Base-by-base conservation (phyloP, 2,888 invertebrate genomes). In the Cryptus viduatorius region DNA sequence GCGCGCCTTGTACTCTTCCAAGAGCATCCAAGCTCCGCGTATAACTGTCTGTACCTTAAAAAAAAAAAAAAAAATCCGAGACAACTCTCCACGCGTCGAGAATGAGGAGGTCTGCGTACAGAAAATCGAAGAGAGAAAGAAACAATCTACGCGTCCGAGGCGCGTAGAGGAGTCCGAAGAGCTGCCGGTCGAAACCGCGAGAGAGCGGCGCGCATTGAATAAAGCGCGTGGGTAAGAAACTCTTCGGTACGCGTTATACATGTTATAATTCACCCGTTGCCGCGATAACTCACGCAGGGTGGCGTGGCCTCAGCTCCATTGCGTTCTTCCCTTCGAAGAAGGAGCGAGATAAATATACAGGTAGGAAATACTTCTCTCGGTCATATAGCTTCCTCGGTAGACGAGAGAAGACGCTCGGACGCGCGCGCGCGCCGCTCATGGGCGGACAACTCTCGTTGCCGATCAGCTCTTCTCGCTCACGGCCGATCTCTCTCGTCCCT, bases 181-280 rank as follows among this genome's bases (percentile, higher is more conserved):
- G 53, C 64, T 42, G 80, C 14, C 53, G 75, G 59, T 68, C 76
- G 69, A 73, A 53, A 79, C 42, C 48, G 76, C 56, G 50, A 42
- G 85, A 37, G 37, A 37, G 37, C 37, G 37, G 37, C 37, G 37
- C 77, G 83, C 79, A 85, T 83, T 85, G 82, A 85, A 87, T 82
- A 79, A 79, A 82, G 78, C 83, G 82, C 85, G 86, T 79, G 84
- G 78, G 81, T 75, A 75, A 84, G 78, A 82, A 75, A 29, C 10
- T 31, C 59, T 37, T 88, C 89, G 91, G 91, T 92, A 90, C 90
- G 91, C 90, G 90, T 91, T 91, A 90, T 90, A 90, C 90, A 89
- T 90, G 90, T 92, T 92, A 92, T 92, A 92, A 92, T 92, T 92
- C 91, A 92, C 90, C 88, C 86, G 89, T 87, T 88, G 89, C 86